Evolutionary conservation across 2,888 invertebrate species (phyloP).

Genomic region (Drosophila anomelani): DNA sequence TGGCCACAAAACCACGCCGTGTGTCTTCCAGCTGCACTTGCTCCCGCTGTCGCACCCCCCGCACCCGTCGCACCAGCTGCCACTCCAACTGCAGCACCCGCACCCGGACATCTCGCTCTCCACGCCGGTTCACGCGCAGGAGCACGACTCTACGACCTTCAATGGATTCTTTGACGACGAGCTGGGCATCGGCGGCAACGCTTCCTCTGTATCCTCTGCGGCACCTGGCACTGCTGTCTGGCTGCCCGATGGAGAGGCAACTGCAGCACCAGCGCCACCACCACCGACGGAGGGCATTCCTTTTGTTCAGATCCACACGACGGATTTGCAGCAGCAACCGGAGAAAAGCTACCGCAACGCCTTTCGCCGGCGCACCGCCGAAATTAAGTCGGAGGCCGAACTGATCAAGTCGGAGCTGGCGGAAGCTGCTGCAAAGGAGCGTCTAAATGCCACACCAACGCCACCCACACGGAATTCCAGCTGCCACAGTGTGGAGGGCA

Average conservation of each 20-base stretch:
- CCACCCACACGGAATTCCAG: constrained; percentile 65
- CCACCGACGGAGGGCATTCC: constrained; percentile 59
- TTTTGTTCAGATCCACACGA: constrained; percentile 83
- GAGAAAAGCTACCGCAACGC: constrained; percentile 79
- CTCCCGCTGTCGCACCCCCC: constrained; percentile 27
- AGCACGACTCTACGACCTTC: constrained; percentile 63
- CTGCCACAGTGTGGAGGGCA: constrained; percentile 48
- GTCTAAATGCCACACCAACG: constrained; percentile 78
- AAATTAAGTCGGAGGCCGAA: constrained; percentile 84
- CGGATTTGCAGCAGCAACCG: constrained; percentile 79
- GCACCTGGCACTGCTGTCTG: constrained; percentile 3
- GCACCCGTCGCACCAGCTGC: constrained; percentile 36
- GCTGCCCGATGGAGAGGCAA: constrained; percentile 15
- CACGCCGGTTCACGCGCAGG: constrained; percentile 68
- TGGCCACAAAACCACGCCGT: constrained; percentile 37
- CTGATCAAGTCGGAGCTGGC: constrained; percentile 83
- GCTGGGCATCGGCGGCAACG: constrained; percentile 37
- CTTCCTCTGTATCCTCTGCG: neutral
- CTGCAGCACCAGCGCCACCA: neutral
- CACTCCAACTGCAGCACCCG: constrained; percentile 21
- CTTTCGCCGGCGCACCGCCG: constrained; percentile 77
- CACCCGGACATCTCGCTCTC: constrained; percentile 60
- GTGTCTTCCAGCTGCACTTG: constrained; percentile 44
- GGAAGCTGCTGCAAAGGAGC: constrained; percentile 75
- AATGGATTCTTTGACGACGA: constrained; percentile 68